phyloP scores from a whole-genome alignment of 2,113 vertebrate species.

The Crotalus tigris region DNA sequence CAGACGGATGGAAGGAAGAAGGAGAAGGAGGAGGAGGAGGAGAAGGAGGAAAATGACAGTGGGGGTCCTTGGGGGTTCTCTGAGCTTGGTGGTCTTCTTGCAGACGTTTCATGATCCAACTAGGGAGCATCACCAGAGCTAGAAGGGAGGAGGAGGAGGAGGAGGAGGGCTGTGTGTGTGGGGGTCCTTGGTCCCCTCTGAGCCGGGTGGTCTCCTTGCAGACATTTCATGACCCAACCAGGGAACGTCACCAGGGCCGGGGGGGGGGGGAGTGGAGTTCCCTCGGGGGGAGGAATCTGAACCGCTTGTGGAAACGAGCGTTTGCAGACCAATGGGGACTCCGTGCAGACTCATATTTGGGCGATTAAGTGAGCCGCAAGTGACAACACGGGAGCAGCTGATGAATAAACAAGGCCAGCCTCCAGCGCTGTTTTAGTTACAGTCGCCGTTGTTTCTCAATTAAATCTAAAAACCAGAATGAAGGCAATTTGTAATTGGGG shows the following conservation, averaged over 20 bases:
- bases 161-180: no score
- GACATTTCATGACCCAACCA: neutral
- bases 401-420: neutral
- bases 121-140: neutral
- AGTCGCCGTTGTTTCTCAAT: neutral
- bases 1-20: no score
- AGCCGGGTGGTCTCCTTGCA: neutral
- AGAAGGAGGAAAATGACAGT: fast-evolving
- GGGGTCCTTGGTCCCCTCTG: no score
- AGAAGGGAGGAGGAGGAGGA: no score
- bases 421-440: neutral
- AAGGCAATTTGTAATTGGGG: neutral
- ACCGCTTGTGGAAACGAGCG: neutral
- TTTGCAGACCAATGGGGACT: neutral
- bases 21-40: fast-evolving
- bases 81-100: neutral
- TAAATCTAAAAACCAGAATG: neutral
- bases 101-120: neutral
- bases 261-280: neutral
- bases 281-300: neutral
- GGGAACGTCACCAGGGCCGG: neutral
- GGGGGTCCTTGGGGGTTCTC: no score
- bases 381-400: fast-evolving
- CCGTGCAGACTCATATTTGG: neutral
- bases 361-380: neutral